These are phyloP conservation scores for Neria commutata DNA, from an alignment of 2,888 invertebrate species.

Conservation along the genomic window DNA sequence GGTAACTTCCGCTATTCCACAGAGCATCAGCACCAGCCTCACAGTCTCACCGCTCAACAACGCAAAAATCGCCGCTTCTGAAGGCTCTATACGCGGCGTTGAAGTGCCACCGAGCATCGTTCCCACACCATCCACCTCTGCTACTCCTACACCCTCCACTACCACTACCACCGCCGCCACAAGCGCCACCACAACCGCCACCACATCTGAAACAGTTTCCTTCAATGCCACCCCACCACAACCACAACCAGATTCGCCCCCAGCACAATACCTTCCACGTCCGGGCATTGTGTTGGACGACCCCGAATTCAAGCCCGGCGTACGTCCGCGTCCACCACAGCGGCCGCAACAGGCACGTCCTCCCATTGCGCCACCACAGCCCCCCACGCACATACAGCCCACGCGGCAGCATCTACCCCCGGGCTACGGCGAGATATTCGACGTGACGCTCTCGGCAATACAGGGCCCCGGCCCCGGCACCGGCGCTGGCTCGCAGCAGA, in stretches of 20 bases:
- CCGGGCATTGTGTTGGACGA: constrained; percentile 89
- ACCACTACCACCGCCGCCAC: constrained; percentile 39
- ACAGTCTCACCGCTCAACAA: constrained; percentile 26
- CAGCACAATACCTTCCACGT: constrained; percentile 71
- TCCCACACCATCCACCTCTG: constrained; percentile 35
- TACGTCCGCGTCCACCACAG: constrained; percentile 47
- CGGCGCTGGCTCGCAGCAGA: constrained; percentile 60
- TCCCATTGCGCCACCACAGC: constrained; percentile 51
- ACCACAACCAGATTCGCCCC: constrained; percentile 35
- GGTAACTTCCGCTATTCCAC: neutral
- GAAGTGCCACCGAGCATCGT: constrained; percentile 34
- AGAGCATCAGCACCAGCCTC: constrained; percentile 28
- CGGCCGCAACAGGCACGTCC: constrained; percentile 41
- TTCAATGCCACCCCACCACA: constrained; percentile 22
- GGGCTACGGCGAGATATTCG: constrained; percentile 81
- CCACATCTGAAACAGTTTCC: constrained; percentile 29
- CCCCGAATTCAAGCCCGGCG: constrained; percentile 76
- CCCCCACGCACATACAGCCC: constrained; percentile 56
- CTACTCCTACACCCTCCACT: constrained; percentile 33
- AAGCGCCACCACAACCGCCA: constrained; percentile 35
- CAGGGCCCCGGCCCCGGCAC: constrained; percentile 75
- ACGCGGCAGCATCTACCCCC: constrained; percentile 62
- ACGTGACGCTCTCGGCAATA: constrained; percentile 85
- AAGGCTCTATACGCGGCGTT: constrained; percentile 29
- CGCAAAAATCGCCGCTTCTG: constrained; percentile 7